Conservation (phyloP, 1,140 invertebrate genomes). For the Drosophila lowei region DNA sequence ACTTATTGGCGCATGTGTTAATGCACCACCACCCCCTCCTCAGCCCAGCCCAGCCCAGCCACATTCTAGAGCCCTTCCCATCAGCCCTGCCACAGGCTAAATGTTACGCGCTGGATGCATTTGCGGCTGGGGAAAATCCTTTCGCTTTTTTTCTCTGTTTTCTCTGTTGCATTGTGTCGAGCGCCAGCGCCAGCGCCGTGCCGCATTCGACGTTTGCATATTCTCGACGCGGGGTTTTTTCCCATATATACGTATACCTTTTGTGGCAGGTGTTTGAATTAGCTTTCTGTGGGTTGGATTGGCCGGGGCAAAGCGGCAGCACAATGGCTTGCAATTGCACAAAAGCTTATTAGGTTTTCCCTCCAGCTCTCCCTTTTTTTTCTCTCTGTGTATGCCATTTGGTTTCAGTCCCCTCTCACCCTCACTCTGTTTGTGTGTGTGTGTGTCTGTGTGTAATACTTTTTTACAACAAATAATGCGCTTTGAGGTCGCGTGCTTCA, state of each 20-base stretch:
- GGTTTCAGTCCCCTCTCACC: neutral
- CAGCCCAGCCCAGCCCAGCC: neutral
- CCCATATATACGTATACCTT: conserved; percentile 34
- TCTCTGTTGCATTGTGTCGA: conserved; percentile 41
- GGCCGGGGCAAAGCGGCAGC: conserved; percentile 45
- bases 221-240: conserved; percentile 29
- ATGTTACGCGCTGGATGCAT: conserved; percentile 71
- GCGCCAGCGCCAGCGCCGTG: neutral
- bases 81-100: conserved; percentile 55
- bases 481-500: conserved; percentile 70
- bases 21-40: conserved; percentile 45
- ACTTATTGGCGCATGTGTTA: conserved; percentile 81
- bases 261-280: conserved; percentile 78
- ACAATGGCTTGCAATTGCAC: conserved; percentile 70
- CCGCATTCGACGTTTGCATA: conserved; percentile 63
- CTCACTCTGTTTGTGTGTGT: conserved; percentile 1
- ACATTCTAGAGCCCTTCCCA: conserved; percentile 1
- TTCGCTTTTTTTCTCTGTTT: conserved; percentile 39
- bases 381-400: conserved; percentile 6
- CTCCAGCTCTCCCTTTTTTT: conserved; percentile 9
- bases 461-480: conserved; percentile 66
- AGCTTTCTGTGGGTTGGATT: conserved; percentile 66
- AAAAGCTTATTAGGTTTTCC: conserved; percentile 76
- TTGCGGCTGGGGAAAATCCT: conserved; percentile 68
- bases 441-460: conserved; percentile 57